These are phyloP conservation scores for Schizaphis graminum DNA, from an alignment of 2,888 invertebrate genomes.

Conservation along the genomic window DNA sequence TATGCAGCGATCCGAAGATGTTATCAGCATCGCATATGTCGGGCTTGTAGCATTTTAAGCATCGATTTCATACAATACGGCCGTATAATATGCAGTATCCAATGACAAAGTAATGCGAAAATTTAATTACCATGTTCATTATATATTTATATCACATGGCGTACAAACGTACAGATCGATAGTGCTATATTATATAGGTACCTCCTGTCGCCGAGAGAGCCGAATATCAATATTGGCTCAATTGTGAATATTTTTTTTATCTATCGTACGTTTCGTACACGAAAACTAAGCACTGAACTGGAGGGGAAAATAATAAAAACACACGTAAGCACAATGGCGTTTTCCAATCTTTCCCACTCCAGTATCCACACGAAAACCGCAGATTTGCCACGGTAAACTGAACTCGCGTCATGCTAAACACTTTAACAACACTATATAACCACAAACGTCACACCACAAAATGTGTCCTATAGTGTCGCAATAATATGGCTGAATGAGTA, in stretches of 20 bases:
- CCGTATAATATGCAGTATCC: not conserved
- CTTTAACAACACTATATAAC: slow-evolving; percentile 53
- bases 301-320: slow-evolving; percentile 21
- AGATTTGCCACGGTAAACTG: slow-evolving; percentile 63
- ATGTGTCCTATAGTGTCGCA: slow-evolving; percentile 56
- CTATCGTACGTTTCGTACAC: not conserved
- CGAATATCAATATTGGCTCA: not conserved
- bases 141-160: not conserved
- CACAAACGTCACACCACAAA: slow-evolving; percentile 62
- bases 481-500: slow-evolving; percentile 58
- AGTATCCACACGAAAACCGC: slow-evolving; percentile 50
- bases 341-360: slow-evolving; percentile 10
- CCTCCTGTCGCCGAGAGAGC: not conserved
- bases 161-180: not conserved
- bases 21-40: slow-evolving; percentile 53
- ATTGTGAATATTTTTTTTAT: not conserved
- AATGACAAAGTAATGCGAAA: slow-evolving; percentile 23
- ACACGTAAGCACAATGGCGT: slow-evolving; percentile 44
- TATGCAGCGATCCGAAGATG: slow-evolving; percentile 42
- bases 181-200: not conserved
- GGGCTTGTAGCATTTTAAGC: not conserved
- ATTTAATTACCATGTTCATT: slow-evolving; percentile 42
- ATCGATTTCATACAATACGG: not conserved
- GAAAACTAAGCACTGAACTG: not conserved
- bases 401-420: slow-evolving; percentile 62